Evolutionary conservation across 2,797 vertebrate genomes (phyloP), one percentile per base, ranked within the genome.

Genomic region (Anolis apletophallus): DNA sequence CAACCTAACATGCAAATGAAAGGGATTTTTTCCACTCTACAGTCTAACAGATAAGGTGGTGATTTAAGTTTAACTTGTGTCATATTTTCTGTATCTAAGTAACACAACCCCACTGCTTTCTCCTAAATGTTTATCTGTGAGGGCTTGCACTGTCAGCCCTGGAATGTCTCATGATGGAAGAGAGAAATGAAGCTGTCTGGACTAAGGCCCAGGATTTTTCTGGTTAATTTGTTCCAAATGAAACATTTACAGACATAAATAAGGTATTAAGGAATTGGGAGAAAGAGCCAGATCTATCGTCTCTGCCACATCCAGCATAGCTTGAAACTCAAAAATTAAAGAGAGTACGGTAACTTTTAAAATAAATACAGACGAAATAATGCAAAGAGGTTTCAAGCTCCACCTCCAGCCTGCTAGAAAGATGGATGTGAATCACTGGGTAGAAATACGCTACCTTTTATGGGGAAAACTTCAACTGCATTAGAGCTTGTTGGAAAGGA

Each of bases 91-190:
- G 19, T 16, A 69, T 71, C 89, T 76, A 72, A 61, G 80, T 85
- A 85, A 88, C 75, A 81, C 26, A 57, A 54, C 29, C 76, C 69
- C 82, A 61, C 50, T 88, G 34, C 75, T 89, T 91, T 93, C 71
- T 88, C 80, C 82, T 89, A 93, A 92, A 94, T 91, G 91, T 90
- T 93, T 90, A 91, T 87, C 82, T 88, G 9, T 86, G 61, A 81
- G 80, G 85, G 57, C 8, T 90, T 83, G 67, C 57, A 80, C 52
- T 88, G 50, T 84, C 87, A n/a, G 50, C 52, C 84, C 88, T 91
- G 88, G 90, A 91, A 93, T 82, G 72, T 87, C 82, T 94, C 85
- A 88, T 67, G 57, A 93, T 89, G 68, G 92, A 94, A 92, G 89
- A 91, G 74, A 19, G 81, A 93, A 93, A 92, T 84, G 73, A 90